A percentile compares a stretch with the other conserved stretches of the same genome.
Conservation (phyloP, 2,888 invertebrate genomes). For the Melieria picta region DNA sequence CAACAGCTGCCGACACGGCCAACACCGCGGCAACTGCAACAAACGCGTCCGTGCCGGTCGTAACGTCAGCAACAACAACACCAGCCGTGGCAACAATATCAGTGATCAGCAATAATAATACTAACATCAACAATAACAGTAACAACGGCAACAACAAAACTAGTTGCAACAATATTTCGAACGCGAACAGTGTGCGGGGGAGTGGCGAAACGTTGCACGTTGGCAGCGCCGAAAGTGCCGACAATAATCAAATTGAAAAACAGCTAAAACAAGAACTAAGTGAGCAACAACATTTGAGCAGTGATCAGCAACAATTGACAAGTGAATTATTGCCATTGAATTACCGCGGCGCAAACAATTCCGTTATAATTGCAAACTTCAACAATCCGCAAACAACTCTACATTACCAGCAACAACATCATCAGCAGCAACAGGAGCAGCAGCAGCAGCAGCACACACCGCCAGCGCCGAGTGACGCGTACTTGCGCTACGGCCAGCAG, state of each 20-base stretch:
- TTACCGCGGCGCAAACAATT: constrained; percentile 63
- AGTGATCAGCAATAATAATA: constrained; percentile 48
- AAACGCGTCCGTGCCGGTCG: constrained; percentile 38
- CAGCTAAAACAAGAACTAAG: constrained; percentile 31
- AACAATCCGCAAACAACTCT: constrained; percentile 43
- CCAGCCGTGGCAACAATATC: constrained; percentile 45
- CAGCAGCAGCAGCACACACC: constrained; percentile 26
- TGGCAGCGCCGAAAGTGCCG: constrained; percentile 40
- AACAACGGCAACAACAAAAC: constrained; percentile 22
- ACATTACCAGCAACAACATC: constrained; percentile 11
- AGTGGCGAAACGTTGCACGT: constrained; percentile 7
- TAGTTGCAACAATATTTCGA: constrained; percentile 26
- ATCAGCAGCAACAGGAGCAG: not conserved
- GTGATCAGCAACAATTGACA: constrained; percentile 25
- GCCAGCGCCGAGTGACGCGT: not conserved
- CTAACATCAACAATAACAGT: constrained; percentile 40
- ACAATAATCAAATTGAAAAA: constrained; percentile 24
- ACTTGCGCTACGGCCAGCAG: constrained; percentile 34
- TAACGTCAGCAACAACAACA: constrained; percentile 43
- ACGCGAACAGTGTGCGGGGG: constrained; percentile 36
- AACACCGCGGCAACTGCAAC: constrained; percentile 34
- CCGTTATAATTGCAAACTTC: constrained; percentile 60
- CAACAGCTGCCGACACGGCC: constrained; percentile 31
- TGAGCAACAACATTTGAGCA: constrained; percentile 28
- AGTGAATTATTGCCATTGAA: constrained; percentile 53